Percentiles rank a stretch among this genome's conserved stretches.
Evolutionary conservation across 2,888 invertebrate species (phyloP).

Genomic region (Eupithecia abbreviata): DNA sequence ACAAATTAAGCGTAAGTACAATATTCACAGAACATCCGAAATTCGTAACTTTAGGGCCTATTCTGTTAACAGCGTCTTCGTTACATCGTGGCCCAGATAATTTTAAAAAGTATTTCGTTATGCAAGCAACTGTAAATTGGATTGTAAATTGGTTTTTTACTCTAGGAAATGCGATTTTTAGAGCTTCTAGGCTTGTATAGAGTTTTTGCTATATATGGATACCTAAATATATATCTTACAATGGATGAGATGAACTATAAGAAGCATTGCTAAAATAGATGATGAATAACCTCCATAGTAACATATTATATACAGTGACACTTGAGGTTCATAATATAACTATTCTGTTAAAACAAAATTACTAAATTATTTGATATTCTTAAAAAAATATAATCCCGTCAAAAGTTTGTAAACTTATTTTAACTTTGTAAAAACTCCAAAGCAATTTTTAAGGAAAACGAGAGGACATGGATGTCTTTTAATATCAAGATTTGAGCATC

Average conservation of each 20-base stretch:
- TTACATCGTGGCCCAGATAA: conserved; percentile 36
- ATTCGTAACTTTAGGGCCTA: conserved; percentile 26
- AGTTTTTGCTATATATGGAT: background rate
- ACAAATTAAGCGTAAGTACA: background rate
- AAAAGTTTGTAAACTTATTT: background rate
- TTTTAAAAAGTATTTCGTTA: conserved; percentile 28
- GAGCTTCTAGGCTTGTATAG: background rate
- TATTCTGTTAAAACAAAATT: background rate
- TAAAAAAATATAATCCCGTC: background rate
- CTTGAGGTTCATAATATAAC: too few relatives aligned
- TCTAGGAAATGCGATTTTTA: background rate
- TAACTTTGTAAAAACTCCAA: background rate
- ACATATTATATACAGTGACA: background rate
- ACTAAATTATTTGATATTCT: background rate
- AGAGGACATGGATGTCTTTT: background rate
- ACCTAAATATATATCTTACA: background rate
- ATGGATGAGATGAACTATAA: too few relatives aligned
- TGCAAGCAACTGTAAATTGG: conserved; percentile 16
- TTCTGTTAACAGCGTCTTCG: conserved; percentile 31
- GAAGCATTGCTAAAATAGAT: background rate
- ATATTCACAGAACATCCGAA: conserved; percentile 14
- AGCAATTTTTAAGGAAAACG: background rate
- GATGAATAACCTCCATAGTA: background rate
- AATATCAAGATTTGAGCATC: background rate
- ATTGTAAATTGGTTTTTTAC: conserved; percentile 13